Evolutionary conservation across 2,888 invertebrate species (phyloP), one percentile per base, ranked within the genome.

Genomic region (Acleris emargana): DNA sequence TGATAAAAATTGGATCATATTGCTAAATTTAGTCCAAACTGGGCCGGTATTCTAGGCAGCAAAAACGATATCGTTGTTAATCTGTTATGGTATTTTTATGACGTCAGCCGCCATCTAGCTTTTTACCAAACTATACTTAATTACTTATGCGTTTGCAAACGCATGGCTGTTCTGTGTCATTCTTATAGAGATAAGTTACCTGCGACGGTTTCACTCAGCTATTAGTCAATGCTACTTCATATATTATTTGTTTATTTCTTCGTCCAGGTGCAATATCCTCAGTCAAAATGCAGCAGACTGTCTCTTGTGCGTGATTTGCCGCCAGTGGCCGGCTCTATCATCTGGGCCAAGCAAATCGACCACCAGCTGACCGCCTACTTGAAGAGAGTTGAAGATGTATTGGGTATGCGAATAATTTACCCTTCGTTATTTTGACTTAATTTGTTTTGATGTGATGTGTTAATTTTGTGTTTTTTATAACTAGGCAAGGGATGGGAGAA

Each of bases 271-370:
- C 98, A 99, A 93, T 99, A 99, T 88, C 97, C 97, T 0, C 97
- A 97, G 90, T 99, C 98, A 79, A 98, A 98, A 87, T 97, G 98
- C 75, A 98, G 97, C 72, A 95, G 96, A 28, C 96, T 99, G 87
- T 98, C 98, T 58, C 95, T 96, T 69, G 97, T 97, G 13, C 95
- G 98, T 66, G 99, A 99, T 90, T 92, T 99, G 74, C 99, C 99
- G 5, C 99, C 99, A 0, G 97, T 99, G 18, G 97, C 99, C 32
- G 99, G 99, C 0, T 98, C 98, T 62, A 99, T 99, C 75, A 98
- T 99, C 76, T 99, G 99, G 99, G 99, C 99, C 4, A 97, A 98
- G 79, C 97, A 99, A 93, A 99, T 99, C 78, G 99, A 99, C 88
- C 96, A 98, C 72, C 99, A 99, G 87, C 94, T 99, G 58, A 98